Evolutionary conservation across 1,140 invertebrate species (phyloP).

Genomic region (Chymomyza costata): DNA sequence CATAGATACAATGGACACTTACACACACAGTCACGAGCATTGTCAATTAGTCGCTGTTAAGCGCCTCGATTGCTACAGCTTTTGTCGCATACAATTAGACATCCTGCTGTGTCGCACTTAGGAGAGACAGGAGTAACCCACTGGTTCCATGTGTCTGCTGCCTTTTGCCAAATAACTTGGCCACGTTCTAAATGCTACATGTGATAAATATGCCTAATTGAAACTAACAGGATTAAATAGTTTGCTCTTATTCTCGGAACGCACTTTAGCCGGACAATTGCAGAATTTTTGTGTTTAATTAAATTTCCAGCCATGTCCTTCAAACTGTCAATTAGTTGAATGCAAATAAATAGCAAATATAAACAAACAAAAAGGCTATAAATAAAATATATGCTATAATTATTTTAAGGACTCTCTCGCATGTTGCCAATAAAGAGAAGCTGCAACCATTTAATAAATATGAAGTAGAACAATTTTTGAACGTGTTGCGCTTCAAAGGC

Average conservation of each 20-base stretch:
- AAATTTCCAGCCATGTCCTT: slow-evolving; percentile 52
- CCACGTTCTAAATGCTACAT: slow-evolving; percentile 8
- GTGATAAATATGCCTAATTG: slow-evolving; percentile 64
- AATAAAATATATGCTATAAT: slow-evolving; percentile 20
- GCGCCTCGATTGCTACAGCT: slow-evolving; percentile 36
- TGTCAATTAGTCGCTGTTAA: slow-evolving; percentile 62
- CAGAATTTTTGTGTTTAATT: slow-evolving; percentile 51
- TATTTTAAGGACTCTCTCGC: slow-evolving; percentile 36
- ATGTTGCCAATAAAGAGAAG: too few species aligned
- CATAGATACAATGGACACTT: too few species aligned
- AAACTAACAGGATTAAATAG: slow-evolving; percentile 63
- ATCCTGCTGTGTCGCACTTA: slow-evolving; percentile 49
- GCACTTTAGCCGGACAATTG: slow-evolving; percentile 61
- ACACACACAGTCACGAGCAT: slow-evolving; percentile 22
- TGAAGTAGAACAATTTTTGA: too few species aligned
- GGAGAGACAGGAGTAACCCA: too few species aligned
- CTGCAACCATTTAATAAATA: too few species aligned
- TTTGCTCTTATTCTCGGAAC: slow-evolving; percentile 39
- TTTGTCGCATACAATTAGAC: slow-evolving; percentile 18
- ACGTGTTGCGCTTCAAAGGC: slow-evolving; percentile 32
- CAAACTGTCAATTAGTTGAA: slow-evolving; percentile 60
- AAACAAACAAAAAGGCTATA: slow-evolving; percentile 30
- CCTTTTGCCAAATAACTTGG: too few species aligned
- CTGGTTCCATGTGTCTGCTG: too few species aligned
- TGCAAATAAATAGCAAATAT: too few species aligned